These are phyloP conservation scores for Habroteleia sp. DNA, from an alignment of 2,888 invertebrate species.

Conservation along the genomic window DNA sequence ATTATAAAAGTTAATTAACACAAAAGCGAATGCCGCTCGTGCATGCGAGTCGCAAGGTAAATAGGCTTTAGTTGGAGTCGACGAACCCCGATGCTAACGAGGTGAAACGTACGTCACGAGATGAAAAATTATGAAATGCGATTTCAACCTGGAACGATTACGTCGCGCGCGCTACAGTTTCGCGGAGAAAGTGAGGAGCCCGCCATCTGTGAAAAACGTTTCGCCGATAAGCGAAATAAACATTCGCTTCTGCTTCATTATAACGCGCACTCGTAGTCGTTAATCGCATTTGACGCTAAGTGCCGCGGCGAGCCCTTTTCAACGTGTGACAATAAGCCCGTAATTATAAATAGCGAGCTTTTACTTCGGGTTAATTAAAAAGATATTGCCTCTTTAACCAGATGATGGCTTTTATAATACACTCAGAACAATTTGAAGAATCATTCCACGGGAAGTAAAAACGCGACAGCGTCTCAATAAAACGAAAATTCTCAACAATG, in stretches of 20 bases:
- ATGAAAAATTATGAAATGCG: conserved; percentile 28
- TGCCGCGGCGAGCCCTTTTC: neutral
- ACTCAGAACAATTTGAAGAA: no score
- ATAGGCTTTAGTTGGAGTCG: conserved; percentile 26
- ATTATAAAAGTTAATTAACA: conserved; percentile 17
- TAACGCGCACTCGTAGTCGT: neutral
- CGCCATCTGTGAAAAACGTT: conserved; percentile 24
- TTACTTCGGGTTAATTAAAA: neutral
- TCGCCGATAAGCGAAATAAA: conserved; percentile 5
- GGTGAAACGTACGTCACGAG: conserved; percentile 28
- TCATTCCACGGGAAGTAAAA: no score
- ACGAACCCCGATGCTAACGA: conserved; percentile 27
- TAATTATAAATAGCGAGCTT: neutral
- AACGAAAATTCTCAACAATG: no score
- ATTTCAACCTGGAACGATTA: conserved; percentile 14
- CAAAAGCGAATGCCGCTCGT: conserved; percentile 15
- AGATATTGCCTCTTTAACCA: neutral
- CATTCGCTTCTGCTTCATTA: neutral
- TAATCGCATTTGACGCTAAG: conserved; percentile 2
- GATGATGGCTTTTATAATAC: conserved; percentile 3
- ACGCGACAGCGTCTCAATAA: no score
- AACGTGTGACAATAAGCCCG: conserved; percentile 1
- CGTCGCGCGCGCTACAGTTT: conserved; percentile 4
- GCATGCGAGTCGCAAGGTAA: conserved; percentile 22
- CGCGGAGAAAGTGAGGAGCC: conserved; percentile 18